Conservation (phyloP, 2,113 vertebrate genomes). For the Cyanoramphus novaezelandiae region DNA sequence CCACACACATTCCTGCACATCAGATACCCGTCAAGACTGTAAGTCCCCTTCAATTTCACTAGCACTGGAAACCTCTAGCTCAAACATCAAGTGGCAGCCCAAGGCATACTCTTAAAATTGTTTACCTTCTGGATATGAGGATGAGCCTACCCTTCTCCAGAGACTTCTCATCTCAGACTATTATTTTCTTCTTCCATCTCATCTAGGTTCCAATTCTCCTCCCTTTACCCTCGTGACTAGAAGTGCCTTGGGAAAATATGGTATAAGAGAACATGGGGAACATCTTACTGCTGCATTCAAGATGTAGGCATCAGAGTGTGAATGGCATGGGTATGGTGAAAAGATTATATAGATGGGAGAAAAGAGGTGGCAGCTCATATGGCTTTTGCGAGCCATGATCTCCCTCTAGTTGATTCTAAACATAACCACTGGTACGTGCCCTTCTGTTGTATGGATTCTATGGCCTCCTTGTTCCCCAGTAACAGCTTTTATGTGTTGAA, state of each 20-base stretch:
- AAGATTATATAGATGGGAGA: not conserved
- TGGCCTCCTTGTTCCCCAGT: not conserved
- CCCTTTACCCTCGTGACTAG: not conserved
- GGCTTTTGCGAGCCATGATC: not conserved
- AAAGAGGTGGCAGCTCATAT: not conserved
- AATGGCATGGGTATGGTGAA: not conserved
- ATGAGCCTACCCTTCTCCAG: not conserved
- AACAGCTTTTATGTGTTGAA: not conserved
- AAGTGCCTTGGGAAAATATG: not conserved
- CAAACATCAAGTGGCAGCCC: not conserved
- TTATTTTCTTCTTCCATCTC: not conserved
- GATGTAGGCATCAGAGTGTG: not conserved
- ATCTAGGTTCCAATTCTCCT: not conserved
- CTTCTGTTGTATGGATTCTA: not conserved
- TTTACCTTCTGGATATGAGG: not conserved
- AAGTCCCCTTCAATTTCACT: not conserved
- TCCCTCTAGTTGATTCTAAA: not conserved
- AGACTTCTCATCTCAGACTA: not conserved
- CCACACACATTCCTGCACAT: not conserved
- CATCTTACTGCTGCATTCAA: not conserved
- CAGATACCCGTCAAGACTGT: not conserved
- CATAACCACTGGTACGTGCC: not conserved
- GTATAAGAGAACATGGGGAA: not conserved
- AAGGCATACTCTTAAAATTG: not conserved
- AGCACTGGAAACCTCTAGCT: not conserved